A percentile compares a stretch with the other conserved stretches of the same genome.
These are phyloP conservation scores for Hermodice carunculata DNA, from an alignment of 2,888 invertebrate genomes.

Conservation along the genomic window DNA sequence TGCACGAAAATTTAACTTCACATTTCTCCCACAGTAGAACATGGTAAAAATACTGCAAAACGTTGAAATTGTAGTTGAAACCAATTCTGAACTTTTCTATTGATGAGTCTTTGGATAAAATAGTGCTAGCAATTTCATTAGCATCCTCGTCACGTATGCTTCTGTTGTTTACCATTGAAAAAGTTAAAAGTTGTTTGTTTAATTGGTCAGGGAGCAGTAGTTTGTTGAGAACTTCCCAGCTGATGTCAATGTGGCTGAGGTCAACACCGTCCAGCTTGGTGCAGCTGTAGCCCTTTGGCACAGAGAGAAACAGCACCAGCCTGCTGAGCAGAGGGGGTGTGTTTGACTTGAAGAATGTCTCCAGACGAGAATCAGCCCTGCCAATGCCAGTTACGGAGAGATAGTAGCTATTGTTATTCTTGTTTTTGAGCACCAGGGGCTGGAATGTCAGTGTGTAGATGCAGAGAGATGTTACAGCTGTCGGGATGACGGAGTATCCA, in stretches of 20 bases:
- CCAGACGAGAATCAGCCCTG: neutral
- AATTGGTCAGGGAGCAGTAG: neutral
- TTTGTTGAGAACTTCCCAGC: neutral
- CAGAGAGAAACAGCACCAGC: too few species aligned
- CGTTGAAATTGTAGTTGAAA: neutral
- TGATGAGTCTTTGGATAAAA: neutral
- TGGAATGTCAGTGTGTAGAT: neutral
- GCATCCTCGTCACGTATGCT: neutral
- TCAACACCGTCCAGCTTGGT: too few species aligned
- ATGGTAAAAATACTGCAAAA: neutral
- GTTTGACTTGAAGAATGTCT: neutral
- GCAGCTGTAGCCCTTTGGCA: too few species aligned
- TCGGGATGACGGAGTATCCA: too few species aligned
- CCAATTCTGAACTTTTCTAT: neutral
- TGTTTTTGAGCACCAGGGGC: neutral
- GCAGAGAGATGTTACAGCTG: too few species aligned
- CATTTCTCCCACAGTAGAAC: neutral
- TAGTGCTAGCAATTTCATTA: neutral
- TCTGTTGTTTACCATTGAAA: neutral
- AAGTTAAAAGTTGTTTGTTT: neutral
- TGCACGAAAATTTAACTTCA: neutral
- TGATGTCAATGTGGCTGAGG: neutral
- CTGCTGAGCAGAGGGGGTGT: too few species aligned
- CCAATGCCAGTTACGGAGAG: neutral
- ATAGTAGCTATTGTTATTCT: neutral